These are phyloP conservation scores for Ictalurus furcatus DNA, from an alignment of 2,113 vertebrate species.

Conservation along the genomic window DNA sequence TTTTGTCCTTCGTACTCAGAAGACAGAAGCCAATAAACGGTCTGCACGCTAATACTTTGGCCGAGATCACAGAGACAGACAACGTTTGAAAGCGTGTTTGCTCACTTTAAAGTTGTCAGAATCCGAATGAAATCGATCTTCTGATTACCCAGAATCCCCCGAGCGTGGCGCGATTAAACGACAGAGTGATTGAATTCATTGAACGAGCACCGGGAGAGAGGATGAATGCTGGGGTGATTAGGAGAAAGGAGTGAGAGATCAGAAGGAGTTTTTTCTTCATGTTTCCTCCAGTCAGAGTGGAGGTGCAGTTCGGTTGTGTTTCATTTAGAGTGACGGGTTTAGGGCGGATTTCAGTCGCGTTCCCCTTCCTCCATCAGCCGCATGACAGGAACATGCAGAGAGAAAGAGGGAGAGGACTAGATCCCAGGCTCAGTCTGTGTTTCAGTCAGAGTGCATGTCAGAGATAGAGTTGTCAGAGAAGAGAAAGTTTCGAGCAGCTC, in stretches of 20 bases:
- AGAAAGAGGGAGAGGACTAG: neutral
- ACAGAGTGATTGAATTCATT: conserved; percentile 37
- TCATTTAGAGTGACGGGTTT: neutral
- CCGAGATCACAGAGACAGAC: neutral
- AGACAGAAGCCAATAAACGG: neutral
- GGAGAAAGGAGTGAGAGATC: conserved; percentile 18
- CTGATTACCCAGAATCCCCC: conserved; percentile 30
- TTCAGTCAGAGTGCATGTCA: conserved; percentile 6
- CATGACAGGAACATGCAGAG: neutral
- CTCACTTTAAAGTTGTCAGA: conserved; percentile 6
- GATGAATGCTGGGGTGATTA: neutral
- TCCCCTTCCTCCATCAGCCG: neutral
- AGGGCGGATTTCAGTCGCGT: neutral
- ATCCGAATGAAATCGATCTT: neutral
- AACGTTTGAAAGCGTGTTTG: neutral
- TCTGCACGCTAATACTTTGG: neutral
- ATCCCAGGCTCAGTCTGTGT: neutral
- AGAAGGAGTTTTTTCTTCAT: conserved; percentile 4
- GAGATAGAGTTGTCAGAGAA: neutral
- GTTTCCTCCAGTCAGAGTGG: neutral
- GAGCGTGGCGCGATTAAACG: conserved; percentile 7
- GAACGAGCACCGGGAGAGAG: neutral
- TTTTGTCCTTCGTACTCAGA: neutral
- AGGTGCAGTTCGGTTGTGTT: neutral
- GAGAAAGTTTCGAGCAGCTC: neutral